Conservation (phyloP, 2,113 vertebrate genomes). For the Hemibagrus wyckioides region DNA sequence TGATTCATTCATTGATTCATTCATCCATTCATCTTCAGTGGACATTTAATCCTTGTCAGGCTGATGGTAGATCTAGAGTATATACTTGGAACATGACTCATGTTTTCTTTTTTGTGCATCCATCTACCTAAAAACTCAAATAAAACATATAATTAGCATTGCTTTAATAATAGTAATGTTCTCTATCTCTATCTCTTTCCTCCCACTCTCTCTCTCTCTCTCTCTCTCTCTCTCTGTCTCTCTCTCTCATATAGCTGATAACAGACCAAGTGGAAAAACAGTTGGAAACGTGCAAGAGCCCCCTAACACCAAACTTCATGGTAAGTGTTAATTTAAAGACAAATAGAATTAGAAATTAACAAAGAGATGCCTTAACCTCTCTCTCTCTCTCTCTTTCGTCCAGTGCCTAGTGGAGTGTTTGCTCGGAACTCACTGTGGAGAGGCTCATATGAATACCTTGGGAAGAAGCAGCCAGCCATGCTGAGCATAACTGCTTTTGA, state of each 20-base stretch:
- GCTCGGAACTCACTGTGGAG: constrained; percentile 95
- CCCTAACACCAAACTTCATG: constrained; percentile 80
- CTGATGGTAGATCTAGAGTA: neutral
- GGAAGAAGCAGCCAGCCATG: constrained; percentile 96
- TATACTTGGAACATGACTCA: neutral
- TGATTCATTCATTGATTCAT: neutral
- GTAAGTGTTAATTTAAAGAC: constrained; percentile 63
- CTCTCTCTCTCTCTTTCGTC: neutral
- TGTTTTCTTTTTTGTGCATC: neutral
- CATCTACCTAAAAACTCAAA: neutral
- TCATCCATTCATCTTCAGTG: neutral
- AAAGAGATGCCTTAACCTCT: neutral
- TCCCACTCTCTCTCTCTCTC: constrained; percentile 44
- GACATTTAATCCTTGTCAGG: neutral
- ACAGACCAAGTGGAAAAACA: constrained; percentile 87
- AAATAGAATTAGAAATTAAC: neutral
- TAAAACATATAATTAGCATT: neutral
- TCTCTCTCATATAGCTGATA: constrained; percentile 78
- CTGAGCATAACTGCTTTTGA: constrained; percentile 92
- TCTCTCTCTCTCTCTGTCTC: neutral
- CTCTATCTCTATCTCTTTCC: neutral
- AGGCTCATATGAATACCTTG: constrained; percentile 96
- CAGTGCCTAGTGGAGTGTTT: constrained; percentile 93
- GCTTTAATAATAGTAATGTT: neutral
- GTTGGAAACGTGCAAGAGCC: constrained; percentile 86